These are phyloP conservation scores for Creontiades dilutus DNA, from an alignment of 2,888 invertebrate species.

Conservation along the genomic window DNA sequence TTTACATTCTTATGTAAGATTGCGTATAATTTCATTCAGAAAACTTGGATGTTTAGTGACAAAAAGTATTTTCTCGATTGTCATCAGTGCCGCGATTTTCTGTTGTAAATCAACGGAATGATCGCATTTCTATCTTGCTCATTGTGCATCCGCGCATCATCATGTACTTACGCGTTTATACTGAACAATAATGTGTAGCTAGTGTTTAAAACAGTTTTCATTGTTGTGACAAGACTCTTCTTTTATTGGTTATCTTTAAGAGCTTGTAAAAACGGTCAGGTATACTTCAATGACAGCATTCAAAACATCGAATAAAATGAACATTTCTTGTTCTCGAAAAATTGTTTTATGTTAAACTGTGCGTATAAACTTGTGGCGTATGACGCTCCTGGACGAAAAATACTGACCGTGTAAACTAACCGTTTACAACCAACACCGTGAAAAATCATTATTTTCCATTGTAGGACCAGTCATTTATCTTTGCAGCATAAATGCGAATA, in stretches of 20 bases:
- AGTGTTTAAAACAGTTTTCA: conserved; percentile 1
- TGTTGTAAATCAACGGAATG: not conserved
- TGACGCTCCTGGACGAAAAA: too few relatives aligned
- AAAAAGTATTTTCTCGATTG: conserved; percentile 10
- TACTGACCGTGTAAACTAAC: too few relatives aligned
- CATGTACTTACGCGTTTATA: conserved; percentile 62
- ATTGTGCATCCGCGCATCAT: conserved; percentile 62
- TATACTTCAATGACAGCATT: too few relatives aligned
- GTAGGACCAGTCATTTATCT: too few relatives aligned
- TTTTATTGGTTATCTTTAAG: too few relatives aligned
- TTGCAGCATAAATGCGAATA: too few relatives aligned
- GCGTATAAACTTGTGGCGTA: too few relatives aligned
- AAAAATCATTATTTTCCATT: too few relatives aligned
- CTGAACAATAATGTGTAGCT: conserved; percentile 42
- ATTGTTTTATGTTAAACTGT: not conserved
- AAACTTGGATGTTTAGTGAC: conserved; percentile 46
- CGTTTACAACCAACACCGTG: too few relatives aligned
- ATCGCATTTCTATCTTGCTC: conserved; percentile 60
- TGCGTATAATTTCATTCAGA: not conserved
- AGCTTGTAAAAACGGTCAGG: too few relatives aligned
- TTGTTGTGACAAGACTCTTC: not conserved
- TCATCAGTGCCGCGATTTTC: conserved; percentile 63
- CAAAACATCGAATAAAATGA: too few relatives aligned
- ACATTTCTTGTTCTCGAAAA: not conserved
- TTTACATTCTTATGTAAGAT: not conserved